These are phyloP conservation scores for Pseudopodoces humilis DNA, from an alignment of 2,113 vertebrate species.

Conservation along the genomic window DNA sequence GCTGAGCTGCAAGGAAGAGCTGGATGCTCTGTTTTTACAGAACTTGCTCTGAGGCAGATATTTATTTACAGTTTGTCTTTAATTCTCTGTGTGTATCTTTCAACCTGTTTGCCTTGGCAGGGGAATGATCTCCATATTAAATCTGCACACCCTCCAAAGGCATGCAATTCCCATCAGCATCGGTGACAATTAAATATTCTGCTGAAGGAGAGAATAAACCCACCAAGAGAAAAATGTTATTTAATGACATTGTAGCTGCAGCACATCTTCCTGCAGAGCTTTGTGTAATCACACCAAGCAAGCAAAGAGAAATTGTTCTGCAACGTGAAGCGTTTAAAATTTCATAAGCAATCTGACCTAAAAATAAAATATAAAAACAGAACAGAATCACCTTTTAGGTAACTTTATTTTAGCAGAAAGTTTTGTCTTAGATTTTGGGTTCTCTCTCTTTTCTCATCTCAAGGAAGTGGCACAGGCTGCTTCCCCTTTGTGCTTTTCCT, in stretches of 20 bases:
- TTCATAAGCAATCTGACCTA: background rate
- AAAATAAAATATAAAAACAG: no score
- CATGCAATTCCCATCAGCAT: background rate
- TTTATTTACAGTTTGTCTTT: background rate
- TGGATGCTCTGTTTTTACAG: background rate
- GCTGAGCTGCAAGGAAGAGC: background rate
- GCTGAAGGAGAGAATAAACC: background rate
- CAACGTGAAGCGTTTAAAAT: background rate
- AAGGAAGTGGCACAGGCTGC: background rate
- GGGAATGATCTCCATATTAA: background rate
- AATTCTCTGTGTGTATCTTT: background rate
- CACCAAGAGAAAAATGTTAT: background rate
- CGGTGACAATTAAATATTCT: background rate
- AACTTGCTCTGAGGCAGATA: background rate
- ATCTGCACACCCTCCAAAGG: background rate
- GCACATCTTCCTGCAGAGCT: slow-evolving; percentile 30
- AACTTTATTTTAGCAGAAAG: background rate
- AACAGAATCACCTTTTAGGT: background rate
- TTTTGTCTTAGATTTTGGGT: background rate
- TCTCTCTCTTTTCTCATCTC: background rate
- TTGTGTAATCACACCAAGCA: slow-evolving; percentile 10
- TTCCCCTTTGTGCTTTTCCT: background rate
- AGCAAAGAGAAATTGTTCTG: slow-evolving; percentile 32
- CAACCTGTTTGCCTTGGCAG: background rate
- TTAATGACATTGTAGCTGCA: slow-evolving; percentile 15